Percentiles rank a stretch among this genome's conserved stretches.
Conservation (phyloP, 1,140 invertebrate genomes). For the Plodia interpunctella region DNA sequence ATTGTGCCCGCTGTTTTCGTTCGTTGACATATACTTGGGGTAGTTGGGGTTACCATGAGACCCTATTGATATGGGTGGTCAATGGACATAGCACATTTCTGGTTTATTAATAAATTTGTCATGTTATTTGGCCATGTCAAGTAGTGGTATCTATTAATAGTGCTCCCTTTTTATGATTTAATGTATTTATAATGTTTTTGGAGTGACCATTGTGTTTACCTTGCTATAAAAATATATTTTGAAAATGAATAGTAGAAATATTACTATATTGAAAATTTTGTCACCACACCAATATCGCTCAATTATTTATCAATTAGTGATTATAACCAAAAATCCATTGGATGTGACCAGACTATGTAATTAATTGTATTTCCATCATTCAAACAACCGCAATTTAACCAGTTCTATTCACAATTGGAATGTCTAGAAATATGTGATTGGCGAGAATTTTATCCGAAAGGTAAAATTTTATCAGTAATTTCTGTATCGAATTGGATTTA, state of each 20-base stretch:
- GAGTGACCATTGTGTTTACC: background rate
- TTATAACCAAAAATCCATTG: background rate
- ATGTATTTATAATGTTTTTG: background rate
- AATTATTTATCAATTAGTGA: background rate
- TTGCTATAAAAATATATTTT: too few species aligned
- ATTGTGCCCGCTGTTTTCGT: constrained; percentile 51
- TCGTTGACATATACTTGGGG: constrained; percentile 53
- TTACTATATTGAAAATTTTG: background rate
- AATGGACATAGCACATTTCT: constrained; percentile 38
- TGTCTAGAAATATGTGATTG: background rate
- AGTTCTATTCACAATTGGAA: background rate
- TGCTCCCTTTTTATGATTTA: background rate
- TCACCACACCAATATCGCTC: background rate
- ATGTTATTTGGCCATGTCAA: constrained; percentile 29
- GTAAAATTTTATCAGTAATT: too few species aligned
- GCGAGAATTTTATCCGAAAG: background rate
- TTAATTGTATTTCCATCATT: background rate
- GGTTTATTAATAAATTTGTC: constrained; percentile 41
- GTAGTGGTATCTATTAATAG: constrained; percentile 11
- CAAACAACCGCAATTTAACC: background rate
- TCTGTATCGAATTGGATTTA: too few species aligned
- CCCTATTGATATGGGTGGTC: constrained; percentile 2
- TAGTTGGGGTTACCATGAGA: constrained; percentile 27
- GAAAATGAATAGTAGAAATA: too few species aligned
- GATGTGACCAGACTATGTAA: background rate